A percentile compares a stretch with the other conserved stretches of the same genome.
These are phyloP conservation scores for Zaprionus vittiger DNA, from an alignment of 1,140 invertebrate genomes.

Conservation along the genomic window DNA sequence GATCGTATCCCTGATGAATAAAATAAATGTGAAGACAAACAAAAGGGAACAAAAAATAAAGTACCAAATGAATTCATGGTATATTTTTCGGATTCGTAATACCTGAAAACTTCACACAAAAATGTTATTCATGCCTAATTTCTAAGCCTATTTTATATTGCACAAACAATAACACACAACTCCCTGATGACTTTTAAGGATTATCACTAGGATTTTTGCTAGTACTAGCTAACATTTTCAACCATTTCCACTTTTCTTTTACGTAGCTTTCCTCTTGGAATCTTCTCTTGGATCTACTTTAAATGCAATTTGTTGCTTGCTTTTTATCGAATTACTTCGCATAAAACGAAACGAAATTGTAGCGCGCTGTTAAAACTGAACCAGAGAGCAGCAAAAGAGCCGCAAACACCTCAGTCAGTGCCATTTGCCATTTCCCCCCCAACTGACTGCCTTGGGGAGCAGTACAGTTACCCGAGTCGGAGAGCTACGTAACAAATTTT, in stretches of 20 bases:
- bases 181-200: neutral
- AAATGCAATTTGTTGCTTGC: constrained; percentile 20
- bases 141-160: neutral
- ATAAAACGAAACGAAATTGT: constrained; percentile 50
- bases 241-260: neutral
- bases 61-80: neutral
- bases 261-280: neutral
- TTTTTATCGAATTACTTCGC: constrained; percentile 46
- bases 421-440: too few species aligned
- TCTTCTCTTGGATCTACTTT: constrained; percentile 12
- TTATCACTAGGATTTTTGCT: neutral
- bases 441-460: too few species aligned
- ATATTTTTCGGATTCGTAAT: neutral
- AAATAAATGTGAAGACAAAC: too few species aligned
- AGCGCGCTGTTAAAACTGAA: constrained; percentile 32
- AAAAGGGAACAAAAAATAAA: too few species aligned
- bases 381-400: constrained; percentile 15
- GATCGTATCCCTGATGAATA: too few species aligned
- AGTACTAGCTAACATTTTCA: neutral
- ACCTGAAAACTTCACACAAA: neutral
- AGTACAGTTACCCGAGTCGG: neutral
- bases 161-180: neutral
- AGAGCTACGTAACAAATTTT: constrained; percentile 48
- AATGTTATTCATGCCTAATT: neutral
- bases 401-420: constrained; percentile 29